A percentile compares a stretch with the other conserved stretches of the same genome.
phyloP scores from a whole-genome alignment of 2,113 vertebrate genomes.

The Montifringilla adamsi region DNA sequence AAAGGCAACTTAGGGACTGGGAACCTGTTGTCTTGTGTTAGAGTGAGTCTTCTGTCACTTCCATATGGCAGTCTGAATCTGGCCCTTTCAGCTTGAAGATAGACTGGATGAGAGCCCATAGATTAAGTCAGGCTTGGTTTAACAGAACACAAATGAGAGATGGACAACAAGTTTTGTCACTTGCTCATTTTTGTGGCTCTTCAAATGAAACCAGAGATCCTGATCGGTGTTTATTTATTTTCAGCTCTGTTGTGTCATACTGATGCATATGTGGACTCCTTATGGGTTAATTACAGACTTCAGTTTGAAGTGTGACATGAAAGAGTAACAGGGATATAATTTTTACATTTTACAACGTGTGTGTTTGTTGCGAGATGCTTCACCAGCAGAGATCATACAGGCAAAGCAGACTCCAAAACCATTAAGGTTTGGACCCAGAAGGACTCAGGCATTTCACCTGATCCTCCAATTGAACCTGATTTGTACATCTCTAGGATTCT shows the following conservation, averaged over 20 bases:
- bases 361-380: neutral
- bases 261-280: neutral
- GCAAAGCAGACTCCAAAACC: neutral
- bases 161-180: neutral
- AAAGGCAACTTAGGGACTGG: neutral
- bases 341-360: neutral
- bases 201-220: neutral
- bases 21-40: neutral
- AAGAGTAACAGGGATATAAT: neutral
- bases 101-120: neutral
- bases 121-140: neutral
- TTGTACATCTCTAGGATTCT: neutral
- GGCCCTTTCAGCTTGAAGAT: neutral
- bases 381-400: neutral
- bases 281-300: neutral
- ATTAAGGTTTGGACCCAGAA: neutral
- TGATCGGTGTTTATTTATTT: neutral
- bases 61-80: neutral
- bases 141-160: neutral
- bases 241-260: neutral
- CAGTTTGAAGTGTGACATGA: neutral
- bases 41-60: neutral
- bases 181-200: neutral
- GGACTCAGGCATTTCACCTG: neutral
- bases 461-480: neutral